Conservation (phyloP, 2,888 invertebrate species). For the Mycogona germanica region DNA sequence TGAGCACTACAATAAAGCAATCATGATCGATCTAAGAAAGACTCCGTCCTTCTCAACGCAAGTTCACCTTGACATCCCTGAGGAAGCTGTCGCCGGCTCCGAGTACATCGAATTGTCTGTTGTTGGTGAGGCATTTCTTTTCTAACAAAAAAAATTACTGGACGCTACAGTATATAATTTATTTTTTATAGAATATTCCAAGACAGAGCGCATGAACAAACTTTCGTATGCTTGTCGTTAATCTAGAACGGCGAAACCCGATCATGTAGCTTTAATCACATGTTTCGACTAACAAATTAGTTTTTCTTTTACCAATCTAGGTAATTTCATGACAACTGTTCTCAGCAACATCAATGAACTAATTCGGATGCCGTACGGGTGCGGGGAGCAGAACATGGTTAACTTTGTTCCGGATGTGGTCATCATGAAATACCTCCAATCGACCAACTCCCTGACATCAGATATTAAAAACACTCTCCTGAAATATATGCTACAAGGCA, state of each 20-base stretch:
- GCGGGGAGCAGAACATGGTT: constrained; percentile 2
- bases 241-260: too few species aligned
- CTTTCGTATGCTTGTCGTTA: too few species aligned
- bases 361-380: constrained; percentile 1
- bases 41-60: background rate
- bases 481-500: background rate
- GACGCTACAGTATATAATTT: too few species aligned
- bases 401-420: constrained; percentile 1
- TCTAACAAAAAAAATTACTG: too few species aligned
- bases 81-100: background rate
- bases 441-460: background rate
- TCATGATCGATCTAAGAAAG: constrained; percentile 1
- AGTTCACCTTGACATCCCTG: background rate
- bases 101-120: background rate
- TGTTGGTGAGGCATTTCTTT: constrained; percentile 5
- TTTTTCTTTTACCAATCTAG: too few species aligned
- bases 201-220: too few species aligned
- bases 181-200: too few species aligned
- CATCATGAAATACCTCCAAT: background rate
- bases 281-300: background rate
- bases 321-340: constrained; percentile 6
- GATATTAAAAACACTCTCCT: background rate
- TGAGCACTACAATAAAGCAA: background rate
- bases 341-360: background rate
- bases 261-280: too few species aligned